These are phyloP conservation scores for Phyllotreta cruciferae DNA, from an alignment of 2,888 invertebrate species.

Conservation along the genomic window DNA sequence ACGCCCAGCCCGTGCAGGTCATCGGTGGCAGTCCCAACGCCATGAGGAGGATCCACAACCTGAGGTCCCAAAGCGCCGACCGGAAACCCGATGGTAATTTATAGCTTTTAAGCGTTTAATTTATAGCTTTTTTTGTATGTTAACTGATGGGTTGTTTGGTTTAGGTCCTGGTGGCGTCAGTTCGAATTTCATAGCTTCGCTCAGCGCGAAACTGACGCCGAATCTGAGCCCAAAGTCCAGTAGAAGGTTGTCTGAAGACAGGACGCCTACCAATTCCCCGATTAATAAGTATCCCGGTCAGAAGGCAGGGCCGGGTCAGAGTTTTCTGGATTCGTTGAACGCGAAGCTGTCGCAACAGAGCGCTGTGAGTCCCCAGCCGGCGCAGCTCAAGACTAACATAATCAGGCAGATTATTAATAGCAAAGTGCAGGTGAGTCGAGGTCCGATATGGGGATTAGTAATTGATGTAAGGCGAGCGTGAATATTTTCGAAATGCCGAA, in stretches of 20 bases:
- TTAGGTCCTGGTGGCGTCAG: conserved; percentile 66
- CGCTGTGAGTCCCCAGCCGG: conserved; percentile 59
- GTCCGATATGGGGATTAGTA: too few relatives aligned
- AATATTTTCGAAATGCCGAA: background rate
- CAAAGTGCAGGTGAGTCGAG: conserved; percentile 68
- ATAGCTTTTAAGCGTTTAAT: too few relatives aligned
- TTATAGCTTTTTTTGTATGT: too few relatives aligned
- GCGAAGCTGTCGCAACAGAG: conserved; percentile 75
- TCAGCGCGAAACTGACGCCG: conserved; percentile 74
- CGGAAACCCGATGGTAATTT: conserved; percentile 62
- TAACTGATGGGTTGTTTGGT: conserved; percentile 17
- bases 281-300: conserved; percentile 32
- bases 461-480: conserved; percentile 2
- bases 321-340: conserved; percentile 82
- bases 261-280: conserved; percentile 29
- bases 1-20: conserved; percentile 66
- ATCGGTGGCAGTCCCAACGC: conserved; percentile 62
- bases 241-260: conserved; percentile 62
- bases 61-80: conserved; percentile 70
- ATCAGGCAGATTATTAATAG: conserved; percentile 78
- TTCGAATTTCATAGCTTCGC: conserved; percentile 71
- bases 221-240: conserved; percentile 66
- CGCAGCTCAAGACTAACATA: conserved; percentile 66
- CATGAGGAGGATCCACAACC: conserved; percentile 62
- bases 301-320: conserved; percentile 62